These are phyloP conservation scores for Phataginus tetradactyla DNA, from an alignment of 2,797 vertebrate genomes.

Conservation along the genomic window DNA sequence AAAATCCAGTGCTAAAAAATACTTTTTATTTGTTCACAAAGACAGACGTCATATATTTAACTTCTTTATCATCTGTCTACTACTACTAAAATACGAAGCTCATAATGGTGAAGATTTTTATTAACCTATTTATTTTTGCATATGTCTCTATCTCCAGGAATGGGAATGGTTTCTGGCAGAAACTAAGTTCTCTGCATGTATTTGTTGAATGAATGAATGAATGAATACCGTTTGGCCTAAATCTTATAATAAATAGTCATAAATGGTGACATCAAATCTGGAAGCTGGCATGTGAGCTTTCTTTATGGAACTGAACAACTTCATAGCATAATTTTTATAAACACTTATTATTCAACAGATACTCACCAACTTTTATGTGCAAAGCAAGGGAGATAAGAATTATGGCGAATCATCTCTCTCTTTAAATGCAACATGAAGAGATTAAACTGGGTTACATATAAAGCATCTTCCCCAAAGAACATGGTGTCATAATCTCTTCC, in stretches of 20 bases:
- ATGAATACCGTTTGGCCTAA: neutral
- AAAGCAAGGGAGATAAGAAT: conserved; percentile 14
- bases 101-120: neutral
- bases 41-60: neutral
- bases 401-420: neutral
- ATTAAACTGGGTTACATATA: conserved; percentile 8
- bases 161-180: neutral
- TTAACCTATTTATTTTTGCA: neutral
- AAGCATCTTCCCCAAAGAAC: neutral
- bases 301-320: neutral
- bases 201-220: neutral
- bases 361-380: neutral
- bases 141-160: neutral
- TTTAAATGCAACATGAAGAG: neutral
- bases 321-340: neutral
- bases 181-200: neutral
- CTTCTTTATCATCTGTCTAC: neutral
- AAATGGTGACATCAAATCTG: neutral
- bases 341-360: conserved; percentile 22
- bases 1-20: neutral
- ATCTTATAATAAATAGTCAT: neutral
- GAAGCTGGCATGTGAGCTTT: neutral
- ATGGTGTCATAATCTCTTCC: neutral
- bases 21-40: neutral
- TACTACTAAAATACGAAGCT: neutral